phyloP scores from a whole-genome alignment of 2,888 invertebrate species.

The Leucoma salicis region DNA sequence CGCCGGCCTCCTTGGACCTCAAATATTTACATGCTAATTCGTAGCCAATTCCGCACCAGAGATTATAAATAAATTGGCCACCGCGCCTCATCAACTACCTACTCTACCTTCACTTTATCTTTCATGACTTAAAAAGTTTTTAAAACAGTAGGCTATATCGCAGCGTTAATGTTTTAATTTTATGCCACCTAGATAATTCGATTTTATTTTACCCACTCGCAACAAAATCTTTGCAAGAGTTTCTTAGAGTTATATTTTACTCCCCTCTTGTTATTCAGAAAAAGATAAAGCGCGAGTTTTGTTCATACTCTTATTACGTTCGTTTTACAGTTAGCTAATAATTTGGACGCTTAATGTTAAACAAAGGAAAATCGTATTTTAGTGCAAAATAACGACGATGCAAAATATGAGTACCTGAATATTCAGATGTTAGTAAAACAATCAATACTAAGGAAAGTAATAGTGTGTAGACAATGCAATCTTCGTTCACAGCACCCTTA shows the following conservation, averaged over 20 bases:
- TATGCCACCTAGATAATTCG: constrained; percentile 65
- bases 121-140: constrained; percentile 73
- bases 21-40: constrained; percentile 82
- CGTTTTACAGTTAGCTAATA: constrained; percentile 9
- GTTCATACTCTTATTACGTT: constrained; percentile 7
- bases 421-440: constrained; percentile 31
- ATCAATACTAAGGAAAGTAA: constrained; percentile 42
- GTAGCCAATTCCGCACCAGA: constrained; percentile 77
- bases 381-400: constrained; percentile 7
- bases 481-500: constrained; percentile 55
- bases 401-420: not conserved
- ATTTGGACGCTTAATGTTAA: constrained; percentile 7
- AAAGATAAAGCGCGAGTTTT: constrained; percentile 18
- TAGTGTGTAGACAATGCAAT: constrained; percentile 33
- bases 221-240: constrained; percentile 47
- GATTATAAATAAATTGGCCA: constrained; percentile 79
- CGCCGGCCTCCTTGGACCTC: constrained; percentile 74
- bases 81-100: constrained; percentile 62
- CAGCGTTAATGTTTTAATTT: constrained; percentile 66
- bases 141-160: constrained; percentile 55
- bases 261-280: constrained; percentile 11
- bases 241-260: constrained; percentile 37
- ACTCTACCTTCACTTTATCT: constrained; percentile 66
- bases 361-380: constrained; percentile 17
- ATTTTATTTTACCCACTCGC: constrained; percentile 56